Base-by-base conservation (phyloP, 2,888 invertebrate genomes). In the Trichogramma dendrolimi region DNA sequence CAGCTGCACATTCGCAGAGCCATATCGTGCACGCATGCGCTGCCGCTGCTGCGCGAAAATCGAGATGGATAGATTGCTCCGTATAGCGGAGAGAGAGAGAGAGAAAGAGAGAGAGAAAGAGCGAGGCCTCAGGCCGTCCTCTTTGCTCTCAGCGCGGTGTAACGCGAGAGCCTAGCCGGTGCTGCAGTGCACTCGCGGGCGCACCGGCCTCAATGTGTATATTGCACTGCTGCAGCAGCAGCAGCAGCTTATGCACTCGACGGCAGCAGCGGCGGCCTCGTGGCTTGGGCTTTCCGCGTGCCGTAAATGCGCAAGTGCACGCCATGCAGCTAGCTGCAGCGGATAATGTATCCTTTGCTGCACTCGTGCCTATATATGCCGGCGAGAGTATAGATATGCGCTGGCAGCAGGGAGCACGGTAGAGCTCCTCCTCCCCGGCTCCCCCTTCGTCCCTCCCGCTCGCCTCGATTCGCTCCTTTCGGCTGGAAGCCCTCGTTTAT, bases 241-340 rank as follows among this genome's bases (percentile, higher is more conserved):
- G 46, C 46, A 46, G n/a, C 46, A 46, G 8, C 8, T 46, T 46
- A 10, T 46, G n/a, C n/a, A 46, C n/a, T 46, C 8, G 8, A n/a
- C 46, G 2, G 41, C 8, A 38, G 55, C 47, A 39, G 38, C 49
- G 43, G 55, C 52, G 44, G 40, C 50, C 65, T 73, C 71, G 71
- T 66, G 47, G 7, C 57, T 67, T 63, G 68, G 48, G 49, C 39
- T 50, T 14, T 63, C 58, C 71, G 71, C 38, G 40, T n/a, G 10
- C 41, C 54, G 27, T 27, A 58, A 44, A 6, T 4, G 5, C 5
- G 6, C 4, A 48, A 55, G 52, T 6, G 10, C 14, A 55, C 59
- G 40, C 39, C 39, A 11, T 42, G 8, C 39, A 2, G 14, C n/a
- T 10, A 39, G 41, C 41, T 42, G 39, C 14, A 39, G 41, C 40